A percentile compares a stretch with the other conserved stretches of the same genome.
phyloP scores from a whole-genome alignment of 2,888 invertebrate species.

The Drosophila niveifrons region DNA sequence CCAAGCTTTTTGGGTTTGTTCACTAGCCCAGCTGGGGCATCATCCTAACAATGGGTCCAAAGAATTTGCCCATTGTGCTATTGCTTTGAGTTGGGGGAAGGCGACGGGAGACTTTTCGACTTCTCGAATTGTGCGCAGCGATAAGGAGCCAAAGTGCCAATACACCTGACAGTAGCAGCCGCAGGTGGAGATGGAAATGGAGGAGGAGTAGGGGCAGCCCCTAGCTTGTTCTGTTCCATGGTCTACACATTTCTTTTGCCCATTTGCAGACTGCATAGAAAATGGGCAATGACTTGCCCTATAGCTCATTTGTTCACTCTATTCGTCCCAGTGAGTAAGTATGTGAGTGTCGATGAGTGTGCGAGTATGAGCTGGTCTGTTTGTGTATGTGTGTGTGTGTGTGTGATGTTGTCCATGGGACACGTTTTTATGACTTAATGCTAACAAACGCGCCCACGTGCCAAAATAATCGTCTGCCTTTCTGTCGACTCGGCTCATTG shows the following conservation, averaged over 20 bases:
- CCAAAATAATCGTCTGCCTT: slow-evolving; percentile 81
- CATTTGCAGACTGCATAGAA: slow-evolving; percentile 64
- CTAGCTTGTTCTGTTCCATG: slow-evolving; percentile 43
- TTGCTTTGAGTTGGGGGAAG: neutral
- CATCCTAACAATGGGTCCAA: slow-evolving; percentile 51
- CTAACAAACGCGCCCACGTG: slow-evolving; percentile 82
- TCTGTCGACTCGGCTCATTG: slow-evolving; percentile 80
- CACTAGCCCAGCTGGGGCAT: slow-evolving; percentile 7
- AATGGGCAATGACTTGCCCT: slow-evolving; percentile 55
- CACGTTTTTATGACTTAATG: slow-evolving; percentile 82
- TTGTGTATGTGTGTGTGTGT: slow-evolving; percentile 18
- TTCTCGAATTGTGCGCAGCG: slow-evolving; percentile 67
- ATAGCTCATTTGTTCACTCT: slow-evolving; percentile 46
- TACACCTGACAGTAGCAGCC: slow-evolving; percentile 55
- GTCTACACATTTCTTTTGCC: slow-evolving; percentile 45
- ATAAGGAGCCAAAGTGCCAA: slow-evolving; percentile 73
- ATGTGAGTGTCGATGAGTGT: slow-evolving; percentile 13
- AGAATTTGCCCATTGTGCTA: slow-evolving; percentile 55
- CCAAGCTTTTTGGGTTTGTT: slow-evolving; percentile 6
- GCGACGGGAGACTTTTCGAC: slow-evolving; percentile 62
- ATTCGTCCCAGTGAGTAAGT: slow-evolving; percentile 1
- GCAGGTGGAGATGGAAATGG: neutral
- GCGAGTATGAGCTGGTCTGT: slow-evolving; percentile 9
- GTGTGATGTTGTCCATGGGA: slow-evolving; percentile 63
- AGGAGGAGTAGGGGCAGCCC: slow-evolving; percentile 8